Base-by-base conservation (phyloP, 2,888 invertebrate genomes). In the Lasioglossum vierecki region DNA sequence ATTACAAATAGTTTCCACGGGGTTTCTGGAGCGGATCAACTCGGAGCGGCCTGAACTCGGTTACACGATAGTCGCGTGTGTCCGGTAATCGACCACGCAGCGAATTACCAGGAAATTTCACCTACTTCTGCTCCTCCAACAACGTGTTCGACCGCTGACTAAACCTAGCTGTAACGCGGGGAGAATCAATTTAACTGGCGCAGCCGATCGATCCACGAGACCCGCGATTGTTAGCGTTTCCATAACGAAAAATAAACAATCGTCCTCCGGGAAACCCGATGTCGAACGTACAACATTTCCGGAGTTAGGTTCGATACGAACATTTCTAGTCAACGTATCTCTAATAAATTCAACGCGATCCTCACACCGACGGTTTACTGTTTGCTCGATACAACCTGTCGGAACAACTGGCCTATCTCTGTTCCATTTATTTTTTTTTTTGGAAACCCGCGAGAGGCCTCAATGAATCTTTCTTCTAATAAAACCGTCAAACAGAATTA, bases 181-280 rank as follows among this genome's bases (percentile, higher is more conserved):
- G 49, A 73, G 49, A 73, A 73, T 73, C 49, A 49, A 73, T 73
- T 73, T 53, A 63, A 63, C 60, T 30, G 60, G 60, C 30, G 22
- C 41, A 57, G 41, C 70, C 11, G 39, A 35, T 57, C 72, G 57
- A 73, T 46, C 5, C 30, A 22, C 73, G 22, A 18, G 18, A 44
- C 71, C 15, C 15, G 26, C 71, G 30, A 26, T 46, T 30, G 15
- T 46, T 72, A 30, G 26, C 26, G 46, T 26, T 30, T 63, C 22
- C 53, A 13, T 41, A 57, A 70, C 63, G 22, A 63, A 18, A 49
- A 63, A 49, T 46, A 74, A 66, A 44, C n/a, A 53, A 70, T 76
- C 44, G 44, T n/a, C 26, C 66, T 18, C 11, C 13, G 57, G 18
- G 57, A 57, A 68, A 39, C 41, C 39, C 26, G 53, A 26, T 66